A percentile compares a stretch with the other conserved stretches of the same genome.
Evolutionary conservation across 2,888 invertebrate genomes (phyloP).

Genomic region (Ectropis crepuscularia): DNA sequence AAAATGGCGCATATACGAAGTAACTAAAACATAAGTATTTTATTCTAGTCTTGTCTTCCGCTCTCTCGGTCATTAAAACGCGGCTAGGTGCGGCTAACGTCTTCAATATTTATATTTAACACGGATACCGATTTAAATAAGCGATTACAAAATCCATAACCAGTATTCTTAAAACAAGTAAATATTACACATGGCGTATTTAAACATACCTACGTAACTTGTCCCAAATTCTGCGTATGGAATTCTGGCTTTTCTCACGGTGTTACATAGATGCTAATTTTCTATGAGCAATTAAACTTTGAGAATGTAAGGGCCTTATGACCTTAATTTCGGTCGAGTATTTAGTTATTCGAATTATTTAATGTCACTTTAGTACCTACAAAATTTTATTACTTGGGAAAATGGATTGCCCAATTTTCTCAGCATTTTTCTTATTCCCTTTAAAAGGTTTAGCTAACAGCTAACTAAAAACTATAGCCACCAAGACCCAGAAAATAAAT

Average conservation of each 20-base stretch:
- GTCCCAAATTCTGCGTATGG: conserved; percentile 36
- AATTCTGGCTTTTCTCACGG: conserved; percentile 38
- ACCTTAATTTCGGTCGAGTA: conserved; percentile 27
- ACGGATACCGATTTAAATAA: conserved; percentile 19
- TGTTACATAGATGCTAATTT: conserved; percentile 38
- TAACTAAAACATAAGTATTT: too few relatives aligned
- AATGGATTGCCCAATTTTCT: too few relatives aligned
- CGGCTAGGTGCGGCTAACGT: conserved; percentile 1
- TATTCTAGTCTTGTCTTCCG: too few relatives aligned
- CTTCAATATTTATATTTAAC: conserved; percentile 5
- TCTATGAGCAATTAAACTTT: conserved; percentile 34
- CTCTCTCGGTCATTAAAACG: not conserved
- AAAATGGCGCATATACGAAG: too few relatives aligned
- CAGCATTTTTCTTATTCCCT: too few relatives aligned
- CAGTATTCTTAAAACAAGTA: conserved; percentile 31
- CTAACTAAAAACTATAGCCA: too few relatives aligned
- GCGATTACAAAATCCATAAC: conserved; percentile 27
- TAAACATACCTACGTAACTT: conserved; percentile 32
- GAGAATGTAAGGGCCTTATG: conserved; percentile 31
- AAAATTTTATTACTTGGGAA: too few relatives aligned
- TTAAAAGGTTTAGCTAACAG: too few relatives aligned
- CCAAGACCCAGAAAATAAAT: too few relatives aligned
- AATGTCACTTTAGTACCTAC: too few relatives aligned
- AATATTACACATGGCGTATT: conserved; percentile 30
- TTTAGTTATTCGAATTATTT: not conserved